A percentile compares a stretch with the other conserved stretches of the same genome.
These are phyloP conservation scores for Tylochromis polylepis DNA, from an alignment of 2,113 vertebrate genomes.

Conservation along the genomic window DNA sequence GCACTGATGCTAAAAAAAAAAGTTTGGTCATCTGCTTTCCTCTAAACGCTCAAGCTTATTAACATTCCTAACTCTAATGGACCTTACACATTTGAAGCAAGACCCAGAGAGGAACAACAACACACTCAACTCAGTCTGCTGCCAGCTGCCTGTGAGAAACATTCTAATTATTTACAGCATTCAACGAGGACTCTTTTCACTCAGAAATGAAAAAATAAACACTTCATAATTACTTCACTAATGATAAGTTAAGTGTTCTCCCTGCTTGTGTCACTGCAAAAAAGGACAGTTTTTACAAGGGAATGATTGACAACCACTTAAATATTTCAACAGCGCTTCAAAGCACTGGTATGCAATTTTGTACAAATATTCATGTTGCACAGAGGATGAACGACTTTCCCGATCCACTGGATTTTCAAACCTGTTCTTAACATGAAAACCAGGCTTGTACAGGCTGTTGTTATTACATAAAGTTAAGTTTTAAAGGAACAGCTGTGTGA, in stretches of 20 bases:
- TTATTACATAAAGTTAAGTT: not conserved
- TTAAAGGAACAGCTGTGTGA: not conserved
- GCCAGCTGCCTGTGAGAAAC: conserved; percentile 17
- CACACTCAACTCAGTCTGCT: not conserved
- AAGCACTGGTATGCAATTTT: not conserved
- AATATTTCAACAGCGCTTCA: not conserved
- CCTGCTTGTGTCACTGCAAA: not conserved
- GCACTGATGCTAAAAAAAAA: conserved; percentile 38
- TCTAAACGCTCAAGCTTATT: conserved; percentile 66
- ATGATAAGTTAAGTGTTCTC: not conserved
- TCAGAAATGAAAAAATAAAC: not conserved
- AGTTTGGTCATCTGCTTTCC: conserved; percentile 32
- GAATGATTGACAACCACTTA: not conserved
- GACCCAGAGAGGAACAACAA: conserved; percentile 13
- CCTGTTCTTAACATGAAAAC: not conserved
- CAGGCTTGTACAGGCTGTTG: not conserved
- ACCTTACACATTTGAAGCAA: conserved; percentile 28
- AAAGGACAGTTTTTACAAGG: not conserved
- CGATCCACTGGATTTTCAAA: not conserved
- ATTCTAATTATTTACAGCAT: not conserved
- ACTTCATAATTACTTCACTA: not conserved
- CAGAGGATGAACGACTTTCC: not conserved
- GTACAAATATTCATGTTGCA: not conserved
- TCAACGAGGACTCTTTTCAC: not conserved
- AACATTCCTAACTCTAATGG: conserved; percentile 72